Percentiles rank a stretch among this genome's conserved stretches.
phyloP scores from a whole-genome alignment of 2,797 vertebrate species.

The Corythornis leucogaster region DNA sequence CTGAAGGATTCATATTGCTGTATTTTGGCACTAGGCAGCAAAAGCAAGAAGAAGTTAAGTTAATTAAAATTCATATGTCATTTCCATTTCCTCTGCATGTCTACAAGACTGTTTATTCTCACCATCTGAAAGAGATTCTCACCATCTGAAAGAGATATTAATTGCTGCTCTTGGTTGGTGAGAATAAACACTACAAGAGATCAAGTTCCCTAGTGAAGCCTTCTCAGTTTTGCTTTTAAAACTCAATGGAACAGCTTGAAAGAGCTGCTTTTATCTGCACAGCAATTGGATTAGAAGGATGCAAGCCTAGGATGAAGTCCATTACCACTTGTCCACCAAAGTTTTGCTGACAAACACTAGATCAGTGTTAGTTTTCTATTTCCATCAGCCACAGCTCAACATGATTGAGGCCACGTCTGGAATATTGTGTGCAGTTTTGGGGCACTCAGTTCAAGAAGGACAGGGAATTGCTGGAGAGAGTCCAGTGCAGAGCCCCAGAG shows the following conservation, averaged over 20 bases:
- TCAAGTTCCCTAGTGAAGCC: constrained; percentile 58
- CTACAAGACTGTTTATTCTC: constrained; percentile 70
- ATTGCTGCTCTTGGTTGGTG: constrained; percentile 66
- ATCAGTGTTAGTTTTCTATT: not conserved
- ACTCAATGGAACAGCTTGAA: constrained; percentile 32
- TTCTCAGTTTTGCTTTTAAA: constrained; percentile 54
- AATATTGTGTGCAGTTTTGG: too few relatives aligned
- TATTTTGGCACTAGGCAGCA: not conserved
- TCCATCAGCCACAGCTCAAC: not conserved
- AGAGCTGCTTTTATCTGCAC: constrained; percentile 17
- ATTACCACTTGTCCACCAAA: not conserved
- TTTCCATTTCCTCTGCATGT: constrained; percentile 60
- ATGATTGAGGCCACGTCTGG: too few relatives aligned
- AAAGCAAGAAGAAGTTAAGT: not conserved
- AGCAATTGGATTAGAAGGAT: not conserved
- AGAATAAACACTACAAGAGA: constrained; percentile 68
- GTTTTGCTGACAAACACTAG: not conserved
- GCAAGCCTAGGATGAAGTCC: constrained; percentile 10
- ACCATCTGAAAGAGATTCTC: constrained; percentile 69
- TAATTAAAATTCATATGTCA: constrained; percentile 58
- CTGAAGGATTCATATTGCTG: not conserved
- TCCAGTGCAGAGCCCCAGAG: too few relatives aligned
- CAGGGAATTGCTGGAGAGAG: too few relatives aligned
- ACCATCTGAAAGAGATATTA: constrained; percentile 70
- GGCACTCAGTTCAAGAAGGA: too few relatives aligned